Conservation (phyloP, 2,888 invertebrate species). For the Papilio gigon region DNA sequence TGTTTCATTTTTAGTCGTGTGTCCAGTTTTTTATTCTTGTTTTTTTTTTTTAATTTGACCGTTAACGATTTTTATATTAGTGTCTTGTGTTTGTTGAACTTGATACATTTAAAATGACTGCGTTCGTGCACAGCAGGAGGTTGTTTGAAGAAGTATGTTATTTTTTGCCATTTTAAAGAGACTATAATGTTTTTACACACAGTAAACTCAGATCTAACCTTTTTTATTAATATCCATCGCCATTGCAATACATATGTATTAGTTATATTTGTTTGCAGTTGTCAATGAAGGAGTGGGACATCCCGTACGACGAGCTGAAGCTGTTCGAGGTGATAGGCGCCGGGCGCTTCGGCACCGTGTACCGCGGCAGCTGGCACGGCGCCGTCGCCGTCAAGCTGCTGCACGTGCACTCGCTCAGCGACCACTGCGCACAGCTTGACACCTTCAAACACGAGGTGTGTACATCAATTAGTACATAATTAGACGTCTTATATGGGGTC, state of each 20-base stretch:
- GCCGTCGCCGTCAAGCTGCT: slow-evolving; percentile 98
- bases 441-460: slow-evolving; percentile 96
- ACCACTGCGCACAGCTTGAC: slow-evolving; percentile 94
- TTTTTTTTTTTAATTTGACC: slow-evolving; percentile 30
- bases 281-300: slow-evolving; percentile 98
- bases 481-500: no score
- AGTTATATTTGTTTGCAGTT: slow-evolving; percentile 77
- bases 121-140: slow-evolving; percentile 56
- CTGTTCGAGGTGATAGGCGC: slow-evolving; percentile 94
- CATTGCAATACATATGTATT: neutral
- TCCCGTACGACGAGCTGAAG: slow-evolving; percentile 96
- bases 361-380: slow-evolving; percentile 98
- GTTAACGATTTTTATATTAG: slow-evolving; percentile 21
- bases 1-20: neutral
- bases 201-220: no score
- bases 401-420: slow-evolving; percentile 92
- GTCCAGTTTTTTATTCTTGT: neutral
- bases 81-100: slow-evolving; percentile 21
- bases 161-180: neutral
- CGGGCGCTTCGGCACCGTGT: slow-evolving; percentile 97
- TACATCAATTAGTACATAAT: no score
- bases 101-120: slow-evolving; percentile 55
- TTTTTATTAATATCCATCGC: no score
- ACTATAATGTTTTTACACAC: no score
- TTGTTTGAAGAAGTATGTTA: slow-evolving; percentile 66